phyloP scores from a whole-genome alignment of 2,797 vertebrate genomes.

The Molothrus ater region DNA sequence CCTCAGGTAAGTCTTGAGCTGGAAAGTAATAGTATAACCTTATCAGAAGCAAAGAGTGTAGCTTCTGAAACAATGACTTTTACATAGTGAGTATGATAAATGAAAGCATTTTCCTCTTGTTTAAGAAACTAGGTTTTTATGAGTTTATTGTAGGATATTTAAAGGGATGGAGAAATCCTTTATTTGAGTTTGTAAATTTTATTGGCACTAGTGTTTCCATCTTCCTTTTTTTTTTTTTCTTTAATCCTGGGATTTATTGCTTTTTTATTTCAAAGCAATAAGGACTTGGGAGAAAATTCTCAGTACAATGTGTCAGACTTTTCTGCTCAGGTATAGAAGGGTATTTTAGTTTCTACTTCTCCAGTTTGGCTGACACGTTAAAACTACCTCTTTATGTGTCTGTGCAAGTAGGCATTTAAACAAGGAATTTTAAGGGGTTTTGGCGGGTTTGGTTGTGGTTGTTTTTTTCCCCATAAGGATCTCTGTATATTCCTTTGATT shows the following conservation, averaged over 20 bases:
- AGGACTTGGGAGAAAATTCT: not conserved
- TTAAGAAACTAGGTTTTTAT: slow-evolving; percentile 46
- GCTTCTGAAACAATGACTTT: slow-evolving; percentile 37
- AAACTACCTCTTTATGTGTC: not conserved
- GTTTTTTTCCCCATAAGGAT: too few species aligned
- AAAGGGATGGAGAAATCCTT: slow-evolving; percentile 32
- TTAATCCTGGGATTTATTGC: slow-evolving; percentile 38
- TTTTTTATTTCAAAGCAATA: slow-evolving; percentile 56
- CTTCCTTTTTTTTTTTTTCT: not conserved
- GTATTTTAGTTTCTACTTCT: not conserved
- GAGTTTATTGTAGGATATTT: slow-evolving; percentile 51
- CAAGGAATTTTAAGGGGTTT: not conserved
- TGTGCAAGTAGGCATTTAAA: not conserved
- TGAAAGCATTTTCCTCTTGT: slow-evolving; percentile 28
- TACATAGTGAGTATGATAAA: slow-evolving; percentile 25
- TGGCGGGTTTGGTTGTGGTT: not conserved
- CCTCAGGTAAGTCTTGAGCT: slow-evolving; percentile 30
- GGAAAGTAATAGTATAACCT: slow-evolving; percentile 30
- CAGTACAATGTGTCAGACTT: not conserved
- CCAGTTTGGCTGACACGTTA: not conserved
- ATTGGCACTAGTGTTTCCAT: slow-evolving; percentile 41
- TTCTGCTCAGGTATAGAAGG: not conserved
- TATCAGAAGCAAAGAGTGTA: slow-evolving; percentile 27
- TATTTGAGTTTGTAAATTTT: slow-evolving; percentile 61
- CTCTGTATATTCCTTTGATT: not conserved